These are phyloP conservation scores for Oxystoma pomonae DNA, from an alignment of 2,888 invertebrate species.

Conservation along the genomic window DNA sequence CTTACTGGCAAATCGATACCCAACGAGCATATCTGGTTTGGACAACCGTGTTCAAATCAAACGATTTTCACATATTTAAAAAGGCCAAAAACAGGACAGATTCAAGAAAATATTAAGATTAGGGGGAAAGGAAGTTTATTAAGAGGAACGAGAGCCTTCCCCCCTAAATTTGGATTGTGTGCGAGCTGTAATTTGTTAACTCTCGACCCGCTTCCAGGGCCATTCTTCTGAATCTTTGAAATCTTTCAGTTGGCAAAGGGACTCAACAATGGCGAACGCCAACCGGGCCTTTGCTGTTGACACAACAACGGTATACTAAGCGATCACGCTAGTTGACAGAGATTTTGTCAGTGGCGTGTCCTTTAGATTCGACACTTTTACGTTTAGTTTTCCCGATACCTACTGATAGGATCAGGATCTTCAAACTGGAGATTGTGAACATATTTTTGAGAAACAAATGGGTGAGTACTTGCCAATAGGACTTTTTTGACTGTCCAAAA, in stretches of 20 bases:
- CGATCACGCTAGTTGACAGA: constrained; percentile 31
- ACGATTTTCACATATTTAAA: background rate
- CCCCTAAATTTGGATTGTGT: background rate
- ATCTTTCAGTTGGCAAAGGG: constrained; percentile 24
- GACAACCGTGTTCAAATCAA: background rate
- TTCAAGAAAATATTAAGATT: too few relatives aligned
- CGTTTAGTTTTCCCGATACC: too few relatives aligned
- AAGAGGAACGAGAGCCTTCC: too few relatives aligned
- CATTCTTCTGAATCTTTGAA: constrained; percentile 21
- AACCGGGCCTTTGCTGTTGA: constrained; percentile 29
- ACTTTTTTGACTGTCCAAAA: too few relatives aligned
- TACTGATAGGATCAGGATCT: too few relatives aligned
- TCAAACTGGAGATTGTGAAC: too few relatives aligned
- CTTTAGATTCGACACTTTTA: too few relatives aligned
- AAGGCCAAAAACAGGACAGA: background rate
- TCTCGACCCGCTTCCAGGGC: constrained; percentile 1
- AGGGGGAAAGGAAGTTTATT: too few relatives aligned
- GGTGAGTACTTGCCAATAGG: too few relatives aligned
- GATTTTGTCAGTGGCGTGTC: constrained; percentile 22
- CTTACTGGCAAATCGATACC: too few relatives aligned
- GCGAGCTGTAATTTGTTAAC: background rate
- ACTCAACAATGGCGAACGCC: constrained; percentile 25
- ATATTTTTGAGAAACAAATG: too few relatives aligned
- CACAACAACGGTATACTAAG: constrained; percentile 16
- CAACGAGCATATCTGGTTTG: background rate